phyloP scores from a whole-genome alignment of 1,140 invertebrate species.

The Chymomyza costata region DNA sequence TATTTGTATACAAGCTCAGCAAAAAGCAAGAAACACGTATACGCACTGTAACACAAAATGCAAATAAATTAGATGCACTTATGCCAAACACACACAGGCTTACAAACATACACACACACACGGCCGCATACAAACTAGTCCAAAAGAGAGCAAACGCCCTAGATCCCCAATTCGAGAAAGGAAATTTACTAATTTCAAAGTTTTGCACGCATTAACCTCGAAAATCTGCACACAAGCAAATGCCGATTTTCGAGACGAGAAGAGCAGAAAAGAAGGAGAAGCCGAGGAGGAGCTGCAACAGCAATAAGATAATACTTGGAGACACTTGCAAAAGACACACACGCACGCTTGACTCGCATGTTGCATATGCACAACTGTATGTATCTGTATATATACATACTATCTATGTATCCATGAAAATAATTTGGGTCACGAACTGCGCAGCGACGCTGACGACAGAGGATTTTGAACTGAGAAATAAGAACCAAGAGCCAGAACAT shows the following conservation, averaged over 20 bases:
- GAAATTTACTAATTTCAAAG: constrained; percentile 72
- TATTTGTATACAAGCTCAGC: constrained; percentile 19
- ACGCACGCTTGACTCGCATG: constrained; percentile 10
- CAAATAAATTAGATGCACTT: constrained; percentile 72
- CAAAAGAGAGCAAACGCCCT: constrained; percentile 32
- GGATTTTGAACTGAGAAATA: constrained; percentile 26
- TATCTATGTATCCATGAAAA: constrained; percentile 46
- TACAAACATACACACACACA: not conserved
- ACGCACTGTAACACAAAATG: constrained; percentile 63
- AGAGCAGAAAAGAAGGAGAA: not conserved
- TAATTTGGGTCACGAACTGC: constrained; percentile 68
- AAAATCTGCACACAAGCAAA: constrained; percentile 59
- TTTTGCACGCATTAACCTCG: constrained; percentile 69
- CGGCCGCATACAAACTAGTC: not conserved
- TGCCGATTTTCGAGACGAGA: constrained; percentile 27
- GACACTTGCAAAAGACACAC: constrained; percentile 44
- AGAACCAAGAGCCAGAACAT: too few relatives aligned
- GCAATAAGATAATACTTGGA: constrained; percentile 33
- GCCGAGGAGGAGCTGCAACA: not conserved
- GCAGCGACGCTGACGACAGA: constrained; percentile 13
- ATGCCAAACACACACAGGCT: constrained; percentile 16
- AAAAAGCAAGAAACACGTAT: constrained; percentile 48
- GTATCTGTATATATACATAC: not conserved
- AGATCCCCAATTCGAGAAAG: constrained; percentile 34
- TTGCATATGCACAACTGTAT: not conserved